These are phyloP conservation scores for Dioctria rufipes DNA, from an alignment of 2,888 invertebrate species.

Conservation along the genomic window DNA sequence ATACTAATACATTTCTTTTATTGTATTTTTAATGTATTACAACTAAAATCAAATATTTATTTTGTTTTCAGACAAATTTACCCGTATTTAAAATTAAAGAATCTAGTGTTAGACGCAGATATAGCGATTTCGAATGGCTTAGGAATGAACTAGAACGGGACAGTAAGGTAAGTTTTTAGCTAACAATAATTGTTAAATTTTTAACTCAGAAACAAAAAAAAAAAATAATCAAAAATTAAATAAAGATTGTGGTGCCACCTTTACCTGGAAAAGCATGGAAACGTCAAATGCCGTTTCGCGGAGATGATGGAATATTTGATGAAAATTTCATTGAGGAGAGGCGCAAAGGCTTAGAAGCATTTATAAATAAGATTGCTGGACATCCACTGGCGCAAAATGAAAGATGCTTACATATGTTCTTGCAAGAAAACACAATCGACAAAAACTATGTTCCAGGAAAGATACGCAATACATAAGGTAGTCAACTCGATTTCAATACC, in stretches of 20 bases:
- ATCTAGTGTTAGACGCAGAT: conserved; percentile 95
- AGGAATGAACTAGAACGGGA: conserved; percentile 98
- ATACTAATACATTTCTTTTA: no score
- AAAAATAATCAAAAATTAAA: conserved; percentile 66
- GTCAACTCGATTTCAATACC: neutral
- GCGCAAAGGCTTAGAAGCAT: conserved; percentile 96
- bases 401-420: conserved; percentile 98
- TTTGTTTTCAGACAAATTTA: conserved; percentile 90
- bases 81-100: conserved; percentile 99
- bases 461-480: conserved; percentile 91
- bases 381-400: conserved; percentile 99
- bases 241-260: conserved; percentile 96
- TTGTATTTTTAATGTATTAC: no score
- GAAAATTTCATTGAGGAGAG: conserved; percentile 99
- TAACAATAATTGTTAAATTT: neutral
- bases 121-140: conserved; percentile 99
- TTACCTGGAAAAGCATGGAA: conserved; percentile 99
- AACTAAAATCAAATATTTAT: no score
- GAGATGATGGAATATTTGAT: conserved; percentile 99
- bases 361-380: conserved; percentile 99
- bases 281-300: conserved; percentile 97
- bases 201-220: neutral
- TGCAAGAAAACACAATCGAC: conserved; percentile 97
- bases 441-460: conserved; percentile 99
- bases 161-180: conserved; percentile 84